Evolutionary conservation across 2,113 vertebrate species (phyloP).

Genomic region (Rousettus leschenaultii): DNA sequence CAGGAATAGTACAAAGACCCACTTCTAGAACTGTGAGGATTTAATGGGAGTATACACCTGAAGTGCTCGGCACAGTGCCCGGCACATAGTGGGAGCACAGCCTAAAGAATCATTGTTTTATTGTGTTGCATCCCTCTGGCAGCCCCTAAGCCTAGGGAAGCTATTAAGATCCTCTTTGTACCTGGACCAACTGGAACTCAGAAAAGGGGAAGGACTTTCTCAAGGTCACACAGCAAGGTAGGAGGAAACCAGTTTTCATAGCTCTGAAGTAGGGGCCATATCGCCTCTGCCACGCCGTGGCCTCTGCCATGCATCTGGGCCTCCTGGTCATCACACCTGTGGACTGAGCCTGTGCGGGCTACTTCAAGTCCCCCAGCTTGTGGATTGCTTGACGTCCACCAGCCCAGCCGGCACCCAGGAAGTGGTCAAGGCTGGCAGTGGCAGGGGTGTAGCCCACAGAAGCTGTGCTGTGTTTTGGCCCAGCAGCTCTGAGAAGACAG

Average conservation of each 20-base stretch:
- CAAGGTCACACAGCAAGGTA: background rate
- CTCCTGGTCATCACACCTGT: background rate
- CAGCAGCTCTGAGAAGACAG: background rate
- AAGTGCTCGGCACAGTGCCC: fast-evolving
- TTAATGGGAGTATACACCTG: fast-evolving
- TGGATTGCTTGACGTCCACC: background rate
- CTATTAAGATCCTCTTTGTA: background rate
- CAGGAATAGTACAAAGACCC: background rate
- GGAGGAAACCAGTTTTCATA: background rate
- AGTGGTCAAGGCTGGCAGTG: background rate
- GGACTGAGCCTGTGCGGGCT: background rate
- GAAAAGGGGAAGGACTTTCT: background rate
- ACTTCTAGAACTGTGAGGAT: background rate
- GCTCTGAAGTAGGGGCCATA: background rate
- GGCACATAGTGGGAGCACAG: fast-evolving
- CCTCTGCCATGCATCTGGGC: background rate
- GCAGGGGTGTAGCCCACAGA: background rate
- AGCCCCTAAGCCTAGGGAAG: too few relatives aligned
- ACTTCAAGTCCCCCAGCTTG: background rate
- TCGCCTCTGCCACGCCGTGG: background rate
- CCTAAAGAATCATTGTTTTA: fast-evolving
- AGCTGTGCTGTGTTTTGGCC: background rate
- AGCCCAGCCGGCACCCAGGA: background rate
- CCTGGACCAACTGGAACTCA: background rate
- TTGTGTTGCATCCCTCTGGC: background rate